Evolutionary conservation across 1,140 invertebrate genomes (phyloP).

Genomic region (Ceratitis capitata): DNA sequence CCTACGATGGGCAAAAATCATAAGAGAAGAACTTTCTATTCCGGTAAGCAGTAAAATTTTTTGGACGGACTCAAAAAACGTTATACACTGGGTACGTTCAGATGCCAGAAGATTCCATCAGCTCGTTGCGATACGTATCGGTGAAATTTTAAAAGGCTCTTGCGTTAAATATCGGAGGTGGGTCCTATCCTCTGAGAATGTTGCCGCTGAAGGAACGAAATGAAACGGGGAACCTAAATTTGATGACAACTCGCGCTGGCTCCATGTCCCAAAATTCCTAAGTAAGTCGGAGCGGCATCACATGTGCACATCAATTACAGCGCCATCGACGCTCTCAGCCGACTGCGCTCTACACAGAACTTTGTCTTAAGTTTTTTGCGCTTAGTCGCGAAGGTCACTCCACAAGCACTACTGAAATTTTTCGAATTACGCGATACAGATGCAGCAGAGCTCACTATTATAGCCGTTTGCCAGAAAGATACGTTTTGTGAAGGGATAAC

Average conservation of each 20-base stretch:
- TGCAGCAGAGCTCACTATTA: not conserved
- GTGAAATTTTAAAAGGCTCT: conserved; percentile 48
- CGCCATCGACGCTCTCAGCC: too few species aligned
- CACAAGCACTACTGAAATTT: too few species aligned
- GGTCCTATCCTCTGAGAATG: too few species aligned
- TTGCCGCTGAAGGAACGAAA: too few species aligned
- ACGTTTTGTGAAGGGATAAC: too few species aligned
- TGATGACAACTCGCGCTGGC: not conserved
- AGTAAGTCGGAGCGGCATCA: not conserved
- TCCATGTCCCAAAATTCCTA: not conserved
- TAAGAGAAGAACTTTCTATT: not conserved
- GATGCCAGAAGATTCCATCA: conserved; percentile 27
- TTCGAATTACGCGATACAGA: too few species aligned
- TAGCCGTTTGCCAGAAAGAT: too few species aligned
- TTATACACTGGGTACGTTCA: conserved; percentile 2
- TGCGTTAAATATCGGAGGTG: not conserved
- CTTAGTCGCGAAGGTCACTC: too few species aligned
- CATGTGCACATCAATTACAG: too few species aligned
- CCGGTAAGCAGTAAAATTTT: not conserved
- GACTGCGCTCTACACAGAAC: too few species aligned
- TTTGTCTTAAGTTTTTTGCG: too few species aligned
- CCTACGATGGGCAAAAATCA: not conserved
- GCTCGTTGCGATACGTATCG: conserved; percentile 53
- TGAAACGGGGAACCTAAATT: not conserved
- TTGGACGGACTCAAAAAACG: conserved; percentile 24